Evolutionary conservation across 2,797 vertebrate genomes (phyloP).

Genomic region (Heliangelus exortis): DNA sequence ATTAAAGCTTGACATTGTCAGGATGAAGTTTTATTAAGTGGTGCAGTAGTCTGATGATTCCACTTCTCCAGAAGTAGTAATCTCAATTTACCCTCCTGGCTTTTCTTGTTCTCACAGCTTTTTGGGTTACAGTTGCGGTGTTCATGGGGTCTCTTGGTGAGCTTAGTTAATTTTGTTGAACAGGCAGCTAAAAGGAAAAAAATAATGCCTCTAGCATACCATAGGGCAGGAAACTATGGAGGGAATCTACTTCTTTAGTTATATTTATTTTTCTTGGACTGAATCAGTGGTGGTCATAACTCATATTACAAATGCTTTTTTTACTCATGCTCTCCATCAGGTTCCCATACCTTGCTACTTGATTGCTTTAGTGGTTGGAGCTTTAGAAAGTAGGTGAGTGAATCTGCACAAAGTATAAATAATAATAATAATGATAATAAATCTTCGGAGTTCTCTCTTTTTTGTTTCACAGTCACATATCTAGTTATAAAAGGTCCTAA

Average conservation of each 20-base stretch:
- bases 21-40: neutral
- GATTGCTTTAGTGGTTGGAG: constrained; percentile 92
- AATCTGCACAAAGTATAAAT: neutral
- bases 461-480: neutral
- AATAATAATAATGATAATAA: neutral
- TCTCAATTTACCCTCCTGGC: neutral
- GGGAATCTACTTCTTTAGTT: neutral
- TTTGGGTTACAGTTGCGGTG: neutral
- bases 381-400: constrained; percentile 92
- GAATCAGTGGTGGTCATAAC: neutral
- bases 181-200: neutral
- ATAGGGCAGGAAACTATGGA: neutral
- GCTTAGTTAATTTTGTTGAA: neutral
- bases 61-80: neutral
- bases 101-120: neutral
- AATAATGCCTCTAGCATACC: neutral
- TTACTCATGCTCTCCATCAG: constrained; percentile 67
- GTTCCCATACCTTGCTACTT: constrained; percentile 94
- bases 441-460: neutral
- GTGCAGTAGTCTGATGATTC: neutral
- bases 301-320: neutral
- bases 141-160: neutral
- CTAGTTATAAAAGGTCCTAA: neutral
- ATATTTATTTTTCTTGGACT: neutral
- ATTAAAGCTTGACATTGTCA: neutral